Conservation (phyloP, 1,140 invertebrate genomes). For the Drosophila ficusphila region DNA sequence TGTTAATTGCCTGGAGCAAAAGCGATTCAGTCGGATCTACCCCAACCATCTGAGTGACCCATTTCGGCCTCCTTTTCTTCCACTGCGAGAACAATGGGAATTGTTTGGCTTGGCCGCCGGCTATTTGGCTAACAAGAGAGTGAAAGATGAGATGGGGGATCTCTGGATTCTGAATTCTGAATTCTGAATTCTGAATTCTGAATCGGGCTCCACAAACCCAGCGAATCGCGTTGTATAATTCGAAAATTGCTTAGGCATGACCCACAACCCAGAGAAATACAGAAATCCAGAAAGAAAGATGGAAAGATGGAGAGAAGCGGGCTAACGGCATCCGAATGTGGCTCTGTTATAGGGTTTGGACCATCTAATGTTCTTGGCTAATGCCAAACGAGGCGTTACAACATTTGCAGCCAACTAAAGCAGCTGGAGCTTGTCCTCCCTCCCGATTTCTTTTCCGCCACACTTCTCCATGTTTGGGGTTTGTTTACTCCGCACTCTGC, state of each 20-base stretch:
- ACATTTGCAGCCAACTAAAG: not conserved
- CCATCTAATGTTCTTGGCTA: slow-evolving; percentile 18
- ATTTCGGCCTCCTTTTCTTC: slow-evolving; percentile 15
- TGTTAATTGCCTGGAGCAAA: slow-evolving; percentile 7
- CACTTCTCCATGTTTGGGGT: not conserved
- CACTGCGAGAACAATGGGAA: slow-evolving; percentile 38
- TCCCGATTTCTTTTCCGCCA: slow-evolving; percentile 11
- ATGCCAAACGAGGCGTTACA: slow-evolving; percentile 46
- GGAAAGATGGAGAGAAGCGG: no score
- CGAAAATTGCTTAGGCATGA: slow-evolving; percentile 45
- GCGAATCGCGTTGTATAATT: slow-evolving; percentile 2
- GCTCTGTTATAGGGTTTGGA: slow-evolving; percentile 14
- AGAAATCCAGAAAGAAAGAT: no score
- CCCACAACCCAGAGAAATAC: slow-evolving; percentile 26
- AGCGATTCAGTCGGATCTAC: slow-evolving; percentile 13
- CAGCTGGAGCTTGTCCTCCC: slow-evolving; percentile 14
- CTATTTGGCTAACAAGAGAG: slow-evolving; percentile 40
- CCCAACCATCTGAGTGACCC: slow-evolving; percentile 33
- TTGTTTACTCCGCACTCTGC: not conserved
- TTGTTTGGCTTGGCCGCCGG: slow-evolving; percentile 31
- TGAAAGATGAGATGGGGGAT: slow-evolving; percentile 23
- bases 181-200: no score
- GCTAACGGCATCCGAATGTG: slow-evolving; percentile 21
- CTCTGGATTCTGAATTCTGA: no score
- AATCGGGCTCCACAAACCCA: slow-evolving; percentile 8